phyloP scores from a whole-genome alignment of 2,888 invertebrate genomes.

The Leuctra nigra region DNA sequence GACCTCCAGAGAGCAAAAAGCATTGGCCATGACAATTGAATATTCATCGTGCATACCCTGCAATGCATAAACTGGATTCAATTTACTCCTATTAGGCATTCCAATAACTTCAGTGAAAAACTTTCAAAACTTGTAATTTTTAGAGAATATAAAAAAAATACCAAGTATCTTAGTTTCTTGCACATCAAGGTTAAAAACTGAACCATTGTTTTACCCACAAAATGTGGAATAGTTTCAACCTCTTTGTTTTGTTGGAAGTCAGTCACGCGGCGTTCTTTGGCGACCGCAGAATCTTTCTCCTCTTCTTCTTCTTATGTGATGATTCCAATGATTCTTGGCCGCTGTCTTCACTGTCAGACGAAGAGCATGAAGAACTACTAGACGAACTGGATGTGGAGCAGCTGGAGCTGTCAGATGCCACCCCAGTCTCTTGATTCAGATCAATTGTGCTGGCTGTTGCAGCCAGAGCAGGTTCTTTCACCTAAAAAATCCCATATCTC shows the following conservation, averaged over 20 bases:
- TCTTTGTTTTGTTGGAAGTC: not conserved
- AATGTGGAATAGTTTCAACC: too few relatives aligned
- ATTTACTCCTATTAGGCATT: too few relatives aligned
- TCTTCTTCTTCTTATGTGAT: conserved; percentile 56
- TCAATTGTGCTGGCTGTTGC: conserved; percentile 77
- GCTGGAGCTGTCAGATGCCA: conserved; percentile 92
- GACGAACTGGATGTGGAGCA: conserved; percentile 68
- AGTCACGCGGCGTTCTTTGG: conserved; percentile 22
- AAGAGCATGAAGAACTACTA: conserved; percentile 36
- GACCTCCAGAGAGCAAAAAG: too few relatives aligned
- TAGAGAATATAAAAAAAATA: too few relatives aligned
- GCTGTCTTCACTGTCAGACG: conserved; percentile 54
- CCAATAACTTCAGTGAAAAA: too few relatives aligned
- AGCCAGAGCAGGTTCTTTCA: conserved; percentile 71
- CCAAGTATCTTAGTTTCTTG: too few relatives aligned
- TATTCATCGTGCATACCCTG: too few relatives aligned
- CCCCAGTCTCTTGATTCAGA: conserved; percentile 76
- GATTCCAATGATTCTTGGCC: conserved; percentile 79
- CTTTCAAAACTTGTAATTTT: too few relatives aligned
- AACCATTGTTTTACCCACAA: too few relatives aligned
- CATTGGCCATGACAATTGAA: too few relatives aligned
- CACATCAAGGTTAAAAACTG: too few relatives aligned
- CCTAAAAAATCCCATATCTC: conserved; percentile 39
- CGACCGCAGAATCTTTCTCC: conserved; percentile 29
- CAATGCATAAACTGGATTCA: too few relatives aligned